Base-by-base conservation (phyloP, 2,797 vertebrate genomes). In the Ptychadena robeensis region DNA sequence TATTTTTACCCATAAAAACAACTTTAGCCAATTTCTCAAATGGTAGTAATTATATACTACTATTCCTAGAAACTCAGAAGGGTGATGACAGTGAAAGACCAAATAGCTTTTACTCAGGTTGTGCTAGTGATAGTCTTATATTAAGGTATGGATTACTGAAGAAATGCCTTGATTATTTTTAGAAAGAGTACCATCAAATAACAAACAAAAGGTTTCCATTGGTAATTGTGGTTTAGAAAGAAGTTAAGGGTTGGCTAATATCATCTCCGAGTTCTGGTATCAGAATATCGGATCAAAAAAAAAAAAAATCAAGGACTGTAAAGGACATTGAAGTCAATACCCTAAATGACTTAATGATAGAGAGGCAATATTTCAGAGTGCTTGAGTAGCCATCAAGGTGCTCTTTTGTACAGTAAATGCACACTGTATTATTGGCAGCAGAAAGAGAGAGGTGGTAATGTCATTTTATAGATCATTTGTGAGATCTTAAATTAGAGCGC, bases 401-500 rank as follows among this genome's bases (percentile, higher is more conserved):
- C 63, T 67, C 57, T 67, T 66, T 74, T 68, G 44, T 74, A 34
- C 63, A 57, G 28, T 61, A 68, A 82, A 75, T 67, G 64, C 32
- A 69, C 12, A 38, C 34, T 28, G 80, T 67, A 59, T 30, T 68
- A 53, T 72, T 38, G 57, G 69, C 79, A 65, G 35, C 78, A 44
- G 27, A 64, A 37, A 69, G 44, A 64, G 9, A 48, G 57, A 80
- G 79, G 70, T 59, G 71, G 22, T 68, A 40, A 82, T 68, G 69
- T 67, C 70, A 73, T 65, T 66, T 73, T 67, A 48, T 73, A 65
- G 70, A 81, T 53, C 30, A 81, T 32, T 8, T 69, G 44, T 68
- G 32, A 79, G 65, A 69, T 79, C 40, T 66, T 57, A 78, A 78
- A 78, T 53, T 78, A 78, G 18, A 34, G 76, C 25, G 44, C n/a